These are phyloP conservation scores for Tetrapedia diversipes DNA, from an alignment of 2,888 invertebrate genomes.

Conservation along the genomic window DNA sequence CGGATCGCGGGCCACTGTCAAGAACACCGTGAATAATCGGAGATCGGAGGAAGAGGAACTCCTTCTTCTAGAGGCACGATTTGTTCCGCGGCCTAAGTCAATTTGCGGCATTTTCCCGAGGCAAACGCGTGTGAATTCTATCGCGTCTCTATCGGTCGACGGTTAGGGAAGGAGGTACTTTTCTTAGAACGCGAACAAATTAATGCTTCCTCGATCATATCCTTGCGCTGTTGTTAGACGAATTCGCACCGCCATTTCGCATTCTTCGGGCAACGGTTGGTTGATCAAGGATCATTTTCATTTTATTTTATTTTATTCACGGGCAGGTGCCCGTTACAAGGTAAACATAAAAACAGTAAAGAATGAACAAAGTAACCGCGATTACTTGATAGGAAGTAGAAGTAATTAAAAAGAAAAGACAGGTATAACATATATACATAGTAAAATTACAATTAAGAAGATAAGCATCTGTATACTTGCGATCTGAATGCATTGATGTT, in stretches of 20 bases:
- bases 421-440: too few relatives aligned
- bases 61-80: slow-evolving; percentile 10
- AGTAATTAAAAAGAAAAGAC: too few relatives aligned
- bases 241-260: not conserved
- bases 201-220: not conserved
- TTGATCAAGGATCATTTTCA: not conserved
- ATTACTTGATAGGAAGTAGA: too few relatives aligned
- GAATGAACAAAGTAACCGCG: too few relatives aligned
- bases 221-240: not conserved
- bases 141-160: not conserved
- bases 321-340: too few relatives aligned
- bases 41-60: slow-evolving; percentile 38
- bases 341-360: too few relatives aligned
- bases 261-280: not conserved
- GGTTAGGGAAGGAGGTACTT: not conserved
- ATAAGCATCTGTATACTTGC: too few relatives aligned
- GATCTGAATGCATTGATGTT: too few relatives aligned
- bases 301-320: too few relatives aligned
- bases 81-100: slow-evolving; percentile 24
- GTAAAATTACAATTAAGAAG: too few relatives aligned
- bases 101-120: not conserved
- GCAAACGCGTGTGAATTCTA: not conserved
- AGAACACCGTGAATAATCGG: slow-evolving; percentile 60
- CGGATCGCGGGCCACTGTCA: slow-evolving; percentile 27
- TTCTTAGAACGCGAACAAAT: not conserved